Conservation (phyloP, 2,113 vertebrate species). For the Pristiophorus japonicus region DNA sequence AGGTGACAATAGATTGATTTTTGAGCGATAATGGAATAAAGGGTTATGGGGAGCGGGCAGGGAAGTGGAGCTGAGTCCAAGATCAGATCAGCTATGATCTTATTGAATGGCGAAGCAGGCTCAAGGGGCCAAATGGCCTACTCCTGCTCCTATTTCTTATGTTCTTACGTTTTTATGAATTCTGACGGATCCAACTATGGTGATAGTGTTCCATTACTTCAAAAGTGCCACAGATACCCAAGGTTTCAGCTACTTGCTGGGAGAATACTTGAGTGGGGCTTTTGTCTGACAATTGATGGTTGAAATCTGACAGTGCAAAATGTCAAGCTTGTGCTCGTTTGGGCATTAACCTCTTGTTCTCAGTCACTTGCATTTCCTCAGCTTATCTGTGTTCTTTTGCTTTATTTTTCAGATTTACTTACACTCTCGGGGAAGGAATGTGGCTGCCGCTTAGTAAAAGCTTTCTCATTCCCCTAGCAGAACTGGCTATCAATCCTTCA, state of each 20-base stretch:
- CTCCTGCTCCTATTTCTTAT: too few relatives aligned
- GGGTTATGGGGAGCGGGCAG: too few relatives aligned
- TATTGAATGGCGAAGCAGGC: too few relatives aligned
- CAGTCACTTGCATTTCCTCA: not conserved
- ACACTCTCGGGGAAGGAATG: conserved; percentile 94
- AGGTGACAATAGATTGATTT: too few relatives aligned
- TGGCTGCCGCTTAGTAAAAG: conserved; percentile 97
- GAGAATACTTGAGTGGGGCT: not conserved
- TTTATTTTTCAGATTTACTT: conserved; percentile 77
- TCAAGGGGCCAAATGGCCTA: too few relatives aligned
- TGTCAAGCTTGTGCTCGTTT: not conserved
- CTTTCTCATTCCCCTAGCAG: conserved; percentile 90
- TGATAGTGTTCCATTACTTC: not conserved
- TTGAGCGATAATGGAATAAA: too few relatives aligned
- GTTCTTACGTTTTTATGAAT: too few relatives aligned
- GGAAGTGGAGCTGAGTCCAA: too few relatives aligned
- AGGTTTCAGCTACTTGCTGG: not conserved
- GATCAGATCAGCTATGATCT: too few relatives aligned
- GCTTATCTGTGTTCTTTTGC: not conserved
- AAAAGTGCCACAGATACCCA: too few relatives aligned
- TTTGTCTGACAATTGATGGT: not conserved
- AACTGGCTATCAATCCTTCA: conserved; percentile 95
- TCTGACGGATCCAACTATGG: not conserved
- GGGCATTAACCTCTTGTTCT: not conserved
- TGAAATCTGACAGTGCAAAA: not conserved